Evolutionary conservation across 1,140 invertebrate genomes (phyloP), one percentile per base, ranked within the genome.

Genomic region (Metopolophium dirhodum): DNA sequence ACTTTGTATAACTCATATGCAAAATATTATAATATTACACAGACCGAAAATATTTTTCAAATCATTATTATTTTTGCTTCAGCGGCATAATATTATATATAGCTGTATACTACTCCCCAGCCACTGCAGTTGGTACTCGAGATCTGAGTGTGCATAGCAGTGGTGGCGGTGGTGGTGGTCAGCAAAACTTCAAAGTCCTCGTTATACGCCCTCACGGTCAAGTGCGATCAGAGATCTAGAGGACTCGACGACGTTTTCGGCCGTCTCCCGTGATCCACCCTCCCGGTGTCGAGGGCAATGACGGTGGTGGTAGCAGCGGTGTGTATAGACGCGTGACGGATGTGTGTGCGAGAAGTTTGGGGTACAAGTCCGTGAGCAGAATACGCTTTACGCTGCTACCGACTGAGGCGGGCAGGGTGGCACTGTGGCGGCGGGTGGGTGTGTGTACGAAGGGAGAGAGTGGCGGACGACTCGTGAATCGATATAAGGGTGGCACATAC

Each of bases 401-500:
- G 61, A 20, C 85, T 9, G 41, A 7, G 86, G 30, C 86, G 47
- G 45, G 57, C 37, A 22, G 30, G 30, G 30, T 49, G 47, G 30
- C 11, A 26, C 37, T n/a, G 86, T 7, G 30, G 83, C 1, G 30
- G 47, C 2, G 30, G 30, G 11, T 20, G 37, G 37, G 23, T 23
- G 23, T 23, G 83, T 22, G 37, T 35, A 11, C 20, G 82, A 7
- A 14, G 26, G 23, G 30, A 9, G 20, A 68, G 14, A 1, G 45
- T 47, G 4, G 89, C 30, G 41, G 61, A n/a, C 37, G 45, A 91
- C 68, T 83, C 41, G 41, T n/a, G 68, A 83, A 91, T 91, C 90
- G 90, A 91, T 91, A 91, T 91, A 91, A 83, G 68, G 90, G 90
- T 82, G 90, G 90, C 90, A 51, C 90, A 49, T 35, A 47, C 45